phyloP scores from a whole-genome alignment of 2,113 vertebrate genomes.

The Recurvirostra avosetta region DNA sequence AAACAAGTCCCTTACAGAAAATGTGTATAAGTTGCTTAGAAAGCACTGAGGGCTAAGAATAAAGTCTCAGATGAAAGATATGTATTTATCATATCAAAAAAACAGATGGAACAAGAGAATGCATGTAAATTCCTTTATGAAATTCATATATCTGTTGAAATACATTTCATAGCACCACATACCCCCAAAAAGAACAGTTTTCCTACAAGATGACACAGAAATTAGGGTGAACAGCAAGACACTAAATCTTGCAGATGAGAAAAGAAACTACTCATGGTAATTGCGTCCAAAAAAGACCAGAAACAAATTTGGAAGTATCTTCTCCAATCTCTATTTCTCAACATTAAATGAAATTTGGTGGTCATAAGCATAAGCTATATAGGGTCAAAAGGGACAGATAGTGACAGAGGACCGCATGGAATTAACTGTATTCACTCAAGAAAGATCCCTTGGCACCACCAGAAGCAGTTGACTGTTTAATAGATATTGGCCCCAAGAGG shows the following conservation, averaged over 20 bases:
- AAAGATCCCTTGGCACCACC: not conserved
- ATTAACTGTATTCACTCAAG: not conserved
- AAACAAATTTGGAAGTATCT: not conserved
- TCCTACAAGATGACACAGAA: not conserved
- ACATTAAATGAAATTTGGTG: not conserved
- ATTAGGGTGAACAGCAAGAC: not conserved
- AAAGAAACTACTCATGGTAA: not conserved
- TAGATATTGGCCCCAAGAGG: not conserved
- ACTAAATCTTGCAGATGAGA: not conserved
- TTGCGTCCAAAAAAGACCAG: not conserved
- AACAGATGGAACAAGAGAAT: constrained; percentile 26
- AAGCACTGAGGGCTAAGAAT: not conserved
- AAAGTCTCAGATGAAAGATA: not conserved
- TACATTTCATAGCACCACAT: not conserved
- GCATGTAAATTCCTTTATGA: not conserved
- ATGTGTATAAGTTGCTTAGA: not conserved
- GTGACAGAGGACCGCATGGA: not conserved
- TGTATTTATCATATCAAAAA: not conserved
- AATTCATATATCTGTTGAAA: not conserved
- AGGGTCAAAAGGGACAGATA: not conserved
- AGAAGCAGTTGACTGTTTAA: not conserved
- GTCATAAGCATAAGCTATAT: not conserved
- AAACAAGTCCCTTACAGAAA: not conserved
- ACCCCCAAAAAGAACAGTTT: not conserved
- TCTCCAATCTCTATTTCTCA: not conserved